Evolutionary conservation across 37 sponge, comb jelly and placozoan genomes (phyloP), one percentile per base, ranked within the genome.

Genomic region (Amphimedon queenslandica): DNA sequence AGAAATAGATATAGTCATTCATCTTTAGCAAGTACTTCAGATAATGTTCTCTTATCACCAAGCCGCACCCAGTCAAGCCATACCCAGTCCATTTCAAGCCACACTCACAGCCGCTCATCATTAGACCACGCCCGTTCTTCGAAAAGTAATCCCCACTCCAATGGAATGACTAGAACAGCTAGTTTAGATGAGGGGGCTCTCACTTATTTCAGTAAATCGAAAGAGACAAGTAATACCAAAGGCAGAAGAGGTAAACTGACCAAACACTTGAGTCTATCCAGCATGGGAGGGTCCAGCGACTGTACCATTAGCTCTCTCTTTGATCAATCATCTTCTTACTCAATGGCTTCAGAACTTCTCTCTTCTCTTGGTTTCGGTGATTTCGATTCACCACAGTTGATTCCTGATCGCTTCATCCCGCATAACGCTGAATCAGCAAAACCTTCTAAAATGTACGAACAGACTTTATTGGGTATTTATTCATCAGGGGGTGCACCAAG

Each of bases 291-390:
- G 1, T 68, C 74, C 37, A 73, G 74, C 42, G 74, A 78, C 31
- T 73, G 79, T 39, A 42, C 28, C 30, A 6, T n/a, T 0, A 78
- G 63, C 61, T 84, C 85, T 18, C 47, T 84, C 18, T 40, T 39
- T 31, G 85, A 84, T 4, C 40, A 31, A 11, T 64, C 40, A 20
- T 77, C 77, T 24, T 25, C 24, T 60, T 5, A 11, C 2, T 33
- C 43, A 0, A 35, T 64, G 0, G 79, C 65, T 0, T 55, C 74
- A 16, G 89, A 88, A 36, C 28, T 88, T 20, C 80, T 88, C 24
- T 77, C 83, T 6, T 73, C 66, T 33, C 80, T 79, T 6, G 87
- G 87, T 8, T 83, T 88, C 55, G 79, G 78, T 75, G 89, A 88
- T 55, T 88, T 83, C 70, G 84, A 82, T 25, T 79, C 71, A 58